A percentile compares a stretch with the other conserved stretches of the same genome.
Conservation (phyloP, 2,888 invertebrate species). For the Mesoligia furuncula region DNA sequence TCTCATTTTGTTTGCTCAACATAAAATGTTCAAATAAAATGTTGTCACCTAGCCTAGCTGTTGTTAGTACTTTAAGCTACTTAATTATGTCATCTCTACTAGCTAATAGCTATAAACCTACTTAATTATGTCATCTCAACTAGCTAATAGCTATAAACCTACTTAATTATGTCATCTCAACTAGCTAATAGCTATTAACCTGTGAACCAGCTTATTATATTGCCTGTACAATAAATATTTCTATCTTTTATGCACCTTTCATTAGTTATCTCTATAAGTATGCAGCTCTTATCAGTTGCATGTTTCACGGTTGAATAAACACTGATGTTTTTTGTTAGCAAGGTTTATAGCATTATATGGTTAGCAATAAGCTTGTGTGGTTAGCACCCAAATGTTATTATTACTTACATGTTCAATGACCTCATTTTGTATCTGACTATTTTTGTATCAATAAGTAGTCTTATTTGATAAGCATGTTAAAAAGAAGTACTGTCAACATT, state of each 20-base stretch:
- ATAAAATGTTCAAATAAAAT: not conserved
- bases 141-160: not conserved
- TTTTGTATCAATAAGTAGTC: not conserved
- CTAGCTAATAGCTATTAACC: not conserved
- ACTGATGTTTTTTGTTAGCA: conserved; percentile 4
- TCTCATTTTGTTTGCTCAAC: conserved; percentile 7
- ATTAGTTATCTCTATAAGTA: conserved; percentile 16
- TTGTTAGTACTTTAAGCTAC: not conserved
- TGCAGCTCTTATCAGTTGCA: conserved; percentile 38
- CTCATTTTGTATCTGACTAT: conserved; percentile 12
- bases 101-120: not conserved
- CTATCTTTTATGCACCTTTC: conserved; percentile 7
- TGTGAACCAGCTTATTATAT: not conserved
- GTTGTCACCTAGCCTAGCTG: no score
- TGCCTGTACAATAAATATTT: not conserved
- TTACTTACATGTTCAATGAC: conserved; percentile 23
- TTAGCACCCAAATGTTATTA: conserved; percentile 18
- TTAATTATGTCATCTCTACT: not conserved
- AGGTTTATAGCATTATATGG: not conserved
- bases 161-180: not conserved
- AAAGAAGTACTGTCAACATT: not conserved
- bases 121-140: not conserved
- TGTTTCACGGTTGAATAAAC: not conserved
- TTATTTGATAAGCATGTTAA: not conserved
- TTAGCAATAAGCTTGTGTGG: conserved; percentile 22